Evolutionary conservation across 1,140 invertebrate species (phyloP).

Genomic region (Hypothenemus hampei): DNA sequence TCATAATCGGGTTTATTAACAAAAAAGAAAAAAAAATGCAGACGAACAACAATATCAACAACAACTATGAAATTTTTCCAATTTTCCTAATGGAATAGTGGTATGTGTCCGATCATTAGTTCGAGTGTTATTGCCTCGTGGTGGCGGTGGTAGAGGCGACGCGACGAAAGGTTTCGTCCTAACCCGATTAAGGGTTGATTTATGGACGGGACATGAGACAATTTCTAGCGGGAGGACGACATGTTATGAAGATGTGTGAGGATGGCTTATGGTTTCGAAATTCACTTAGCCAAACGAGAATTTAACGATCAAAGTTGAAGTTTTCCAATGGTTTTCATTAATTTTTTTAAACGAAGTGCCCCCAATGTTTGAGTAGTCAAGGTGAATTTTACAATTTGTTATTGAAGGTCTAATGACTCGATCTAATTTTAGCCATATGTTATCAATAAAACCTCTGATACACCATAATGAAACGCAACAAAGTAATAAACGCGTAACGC

Average conservation of each 20-base stretch:
- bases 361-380: too few relatives aligned
- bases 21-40: too few relatives aligned
- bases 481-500: slow-evolving; percentile 9
- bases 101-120: slow-evolving; percentile 10
- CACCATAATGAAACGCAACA: slow-evolving; percentile 7
- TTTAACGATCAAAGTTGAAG: too few relatives aligned
- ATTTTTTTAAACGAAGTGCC: too few relatives aligned
- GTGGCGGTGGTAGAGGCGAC: slow-evolving; percentile 7
- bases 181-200: slow-evolving; percentile 11
- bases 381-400: too few relatives aligned
- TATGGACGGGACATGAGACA: not conserved
- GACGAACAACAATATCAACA: too few relatives aligned
- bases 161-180: slow-evolving; percentile 6
- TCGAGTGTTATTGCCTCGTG: not conserved
- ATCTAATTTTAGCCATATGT: slow-evolving; percentile 8
- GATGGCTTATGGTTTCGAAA: not conserved
- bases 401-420: too few relatives aligned
- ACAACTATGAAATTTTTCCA: slow-evolving; percentile 7
- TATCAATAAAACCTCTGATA: not conserved
- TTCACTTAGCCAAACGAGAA: too few relatives aligned
- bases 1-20: too few relatives aligned
- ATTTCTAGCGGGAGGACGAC: not conserved
- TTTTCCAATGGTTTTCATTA: too few relatives aligned
- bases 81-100: slow-evolving; percentile 13
- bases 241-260: slow-evolving; percentile 5